Base-by-base conservation (phyloP, 2,888 invertebrate species). In the Drosophila prolongata region DNA sequence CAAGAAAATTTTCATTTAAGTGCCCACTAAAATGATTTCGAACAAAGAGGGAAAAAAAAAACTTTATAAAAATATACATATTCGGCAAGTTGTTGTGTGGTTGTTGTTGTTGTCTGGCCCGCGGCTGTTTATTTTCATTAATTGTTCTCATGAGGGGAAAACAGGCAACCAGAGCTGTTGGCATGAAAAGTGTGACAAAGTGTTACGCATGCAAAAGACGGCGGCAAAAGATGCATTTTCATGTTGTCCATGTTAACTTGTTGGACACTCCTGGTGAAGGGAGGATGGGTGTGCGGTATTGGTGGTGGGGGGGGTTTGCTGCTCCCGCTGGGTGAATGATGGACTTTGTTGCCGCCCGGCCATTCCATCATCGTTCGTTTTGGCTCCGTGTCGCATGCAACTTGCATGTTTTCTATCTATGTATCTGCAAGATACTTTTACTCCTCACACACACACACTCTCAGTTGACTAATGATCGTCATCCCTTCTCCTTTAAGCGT, bases 301-400 rank as follows among this genome's bases (percentile, higher is more conserved):
- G 30, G 3, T n/a, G 44, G 14, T 42, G 37, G 40, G 35, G 37
- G 30, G 54, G 66, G 24, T 10, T 30, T 16, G 11, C 72, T 53
- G 86, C 85, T 79, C 90, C 89, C 89, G 90, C 90, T 90, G 89
- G 74, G 90, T 90, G 90, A 89, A 79, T 89, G 89, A 89, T 89
- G 90, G 90, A 83, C 90, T 89, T 90, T 79, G 78, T 78, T 79
- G 80, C 79, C 75, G 75, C 82, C 87, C 69, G 74, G 79, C 73
- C 70, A 62, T 70, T 62, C 64, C 75, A 71, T 66, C 66, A 66
- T 66, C 66, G 55, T 62, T 64, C 66, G 61, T 61, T 64, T 64
- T 64, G 61, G 61, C 61, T 65, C 50, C 75, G 44, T 53, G 67
- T 54, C 56, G 56, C 71, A 66, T 77, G 80, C 84, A 77, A 78